Percentiles rank a stretch among this genome's conserved stretches.
These are phyloP conservation scores for Trematocara zebra DNA, from an alignment of 2,113 vertebrate genomes.

Conservation along the genomic window DNA sequence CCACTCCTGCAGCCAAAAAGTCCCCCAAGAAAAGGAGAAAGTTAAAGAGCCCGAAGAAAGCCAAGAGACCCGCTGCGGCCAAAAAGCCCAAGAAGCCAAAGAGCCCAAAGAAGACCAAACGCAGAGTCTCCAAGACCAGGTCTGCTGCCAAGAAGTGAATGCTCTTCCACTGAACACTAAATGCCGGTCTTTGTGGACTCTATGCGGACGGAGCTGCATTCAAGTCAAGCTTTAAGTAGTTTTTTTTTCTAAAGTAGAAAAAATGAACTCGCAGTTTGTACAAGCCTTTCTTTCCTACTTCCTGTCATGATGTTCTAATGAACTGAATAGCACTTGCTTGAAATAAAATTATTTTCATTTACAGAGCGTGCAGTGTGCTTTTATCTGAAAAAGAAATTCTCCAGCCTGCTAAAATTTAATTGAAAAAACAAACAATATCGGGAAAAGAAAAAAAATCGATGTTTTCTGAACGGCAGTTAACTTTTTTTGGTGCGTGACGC, in stretches of 20 bases:
- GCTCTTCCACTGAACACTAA: background rate
- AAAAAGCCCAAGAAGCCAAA: slow-evolving; percentile 39
- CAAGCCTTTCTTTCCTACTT: background rate
- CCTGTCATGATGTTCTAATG: background rate
- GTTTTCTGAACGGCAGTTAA: background rate
- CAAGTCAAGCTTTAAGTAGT: background rate
- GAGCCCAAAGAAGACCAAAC: slow-evolving; percentile 37
- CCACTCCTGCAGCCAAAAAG: slow-evolving; percentile 30
- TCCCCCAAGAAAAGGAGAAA: slow-evolving; percentile 54
- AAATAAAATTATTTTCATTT: slow-evolving; percentile 28
- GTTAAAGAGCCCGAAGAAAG: slow-evolving; percentile 49
- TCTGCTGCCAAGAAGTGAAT: slow-evolving; percentile 35
- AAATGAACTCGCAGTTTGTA: background rate
- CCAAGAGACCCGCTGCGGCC: slow-evolving; percentile 14
- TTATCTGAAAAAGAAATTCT: background rate
- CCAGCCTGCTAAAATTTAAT: too few relatives aligned
- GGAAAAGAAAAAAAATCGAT: fast-evolving
- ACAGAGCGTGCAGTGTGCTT: background rate
- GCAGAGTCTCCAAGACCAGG: slow-evolving; percentile 16
- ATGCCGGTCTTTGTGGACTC: background rate
- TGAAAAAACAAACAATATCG: background rate
- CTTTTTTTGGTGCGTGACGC: background rate
- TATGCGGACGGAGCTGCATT: slow-evolving; percentile 25
- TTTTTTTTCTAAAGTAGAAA: background rate
- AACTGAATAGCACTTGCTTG: background rate